These are phyloP conservation scores for Podabrus alpinus DNA, from an alignment of 2,888 invertebrate species.

Conservation along the genomic window DNA sequence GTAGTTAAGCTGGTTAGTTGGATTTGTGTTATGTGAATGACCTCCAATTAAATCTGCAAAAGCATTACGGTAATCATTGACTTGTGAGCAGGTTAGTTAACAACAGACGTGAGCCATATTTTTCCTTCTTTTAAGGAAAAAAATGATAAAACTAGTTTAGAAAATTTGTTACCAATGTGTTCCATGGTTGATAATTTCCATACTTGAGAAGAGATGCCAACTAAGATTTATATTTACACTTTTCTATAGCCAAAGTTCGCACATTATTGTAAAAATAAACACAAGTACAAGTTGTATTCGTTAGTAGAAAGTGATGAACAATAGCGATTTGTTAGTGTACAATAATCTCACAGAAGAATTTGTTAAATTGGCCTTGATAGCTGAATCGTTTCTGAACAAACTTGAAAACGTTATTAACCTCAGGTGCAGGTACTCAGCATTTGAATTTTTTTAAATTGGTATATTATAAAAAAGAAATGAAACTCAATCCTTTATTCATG, in stretches of 20 bases:
- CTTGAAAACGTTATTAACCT: neutral
- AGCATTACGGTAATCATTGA: neutral
- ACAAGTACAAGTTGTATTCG: neutral
- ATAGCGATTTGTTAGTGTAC: neutral
- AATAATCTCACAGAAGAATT: neutral
- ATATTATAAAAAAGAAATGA: too few species aligned
- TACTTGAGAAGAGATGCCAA: neutral
- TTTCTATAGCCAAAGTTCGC: neutral
- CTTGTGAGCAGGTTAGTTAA: neutral
- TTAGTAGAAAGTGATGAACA: neutral
- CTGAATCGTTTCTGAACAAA: neutral
- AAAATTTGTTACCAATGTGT: neutral
- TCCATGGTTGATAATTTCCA: neutral
- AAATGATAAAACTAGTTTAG: neutral
- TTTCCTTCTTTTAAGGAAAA: neutral
- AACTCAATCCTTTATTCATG: neutral
- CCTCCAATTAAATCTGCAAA: constrained; percentile 8
- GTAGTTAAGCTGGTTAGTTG: constrained; percentile 30
- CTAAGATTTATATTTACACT: neutral
- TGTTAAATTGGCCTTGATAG: neutral
- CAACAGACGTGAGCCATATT: neutral
- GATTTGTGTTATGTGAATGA: constrained; percentile 31
- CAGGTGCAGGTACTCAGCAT: neutral
- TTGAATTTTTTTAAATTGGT: too few species aligned
- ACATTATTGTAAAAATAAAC: neutral